phyloP scores from a whole-genome alignment of 2,113 vertebrate species.

The Psittacus erithacus region DNA sequence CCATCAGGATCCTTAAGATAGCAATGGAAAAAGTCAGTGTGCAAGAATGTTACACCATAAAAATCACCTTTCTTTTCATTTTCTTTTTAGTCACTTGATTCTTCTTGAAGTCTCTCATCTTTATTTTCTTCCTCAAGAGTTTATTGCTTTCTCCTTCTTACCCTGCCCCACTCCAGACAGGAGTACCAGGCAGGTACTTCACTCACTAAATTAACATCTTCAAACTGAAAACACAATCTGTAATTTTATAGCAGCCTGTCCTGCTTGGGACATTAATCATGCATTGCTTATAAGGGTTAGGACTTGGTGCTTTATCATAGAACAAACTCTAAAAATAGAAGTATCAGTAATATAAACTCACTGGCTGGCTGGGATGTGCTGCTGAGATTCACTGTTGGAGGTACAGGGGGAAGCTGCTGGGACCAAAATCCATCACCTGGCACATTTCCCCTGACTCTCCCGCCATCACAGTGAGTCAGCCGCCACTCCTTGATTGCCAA shows the following conservation, averaged over 20 bases:
- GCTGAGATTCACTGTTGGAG: background rate
- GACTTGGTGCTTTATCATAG: background rate
- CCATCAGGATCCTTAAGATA: rapidly evolving
- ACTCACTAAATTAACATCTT: background rate
- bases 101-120: background rate
- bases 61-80: background rate
- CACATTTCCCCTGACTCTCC: rapidly evolving
- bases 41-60: background rate
- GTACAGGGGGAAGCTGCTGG: background rate
- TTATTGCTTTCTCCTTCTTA: background rate
- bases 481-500: background rate
- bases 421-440: background rate
- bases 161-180: background rate
- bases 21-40: background rate
- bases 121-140: background rate
- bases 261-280: background rate
- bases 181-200: background rate
- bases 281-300: background rate
- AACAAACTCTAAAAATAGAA: constrained; percentile 6
- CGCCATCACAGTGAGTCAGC: background rate
- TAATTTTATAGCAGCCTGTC: background rate
- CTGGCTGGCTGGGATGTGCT: background rate
- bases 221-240: background rate
- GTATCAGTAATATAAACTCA: background rate
- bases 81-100: background rate